Base-by-base conservation (phyloP, 2,113 vertebrate genomes). In the Brachypteracias leptosomus region DNA sequence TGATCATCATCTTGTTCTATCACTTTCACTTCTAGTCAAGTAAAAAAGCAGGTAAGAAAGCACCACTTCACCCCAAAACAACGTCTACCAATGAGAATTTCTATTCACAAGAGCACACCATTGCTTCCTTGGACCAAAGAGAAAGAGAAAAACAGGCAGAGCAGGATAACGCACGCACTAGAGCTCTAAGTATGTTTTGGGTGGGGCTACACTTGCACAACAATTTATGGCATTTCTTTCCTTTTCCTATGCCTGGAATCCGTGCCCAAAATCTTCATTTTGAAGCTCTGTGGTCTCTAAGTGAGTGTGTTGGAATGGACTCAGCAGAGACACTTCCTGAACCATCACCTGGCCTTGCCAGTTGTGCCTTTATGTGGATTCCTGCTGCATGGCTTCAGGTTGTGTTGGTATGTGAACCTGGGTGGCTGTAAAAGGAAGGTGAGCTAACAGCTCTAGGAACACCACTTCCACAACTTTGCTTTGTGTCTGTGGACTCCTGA, bases 351-450 rank as follows among this genome's bases (percentile, higher is more conserved):
- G 61, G 44, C 66, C 3, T 3, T 59, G 85, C 54, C 59, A 93
- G 88, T 82, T 7, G 28, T 40, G 75, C 29, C 62, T 57, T 19
- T 4, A 22, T 6, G 28, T 46, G 36, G 24, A n/a, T 44, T 26
- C 59, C 72, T 28, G 44, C 58, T 19, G 63, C 38, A 7, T 0
- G n/a, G 35, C 0, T 68, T 38, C 81, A 24, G 25, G 24, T 13
- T 9, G 9, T 11, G 33, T 0, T 65, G 88, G 88, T 71, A 78
- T 7, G 0, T 1, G 55, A 65, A 3, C 10, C 7, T 0, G 6
- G 11, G 22, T 0, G 25, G 68, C 78, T 59, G 83, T 38, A 13
- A 9, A 11, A 46, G 61, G 9, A 72, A 40, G 44, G 29, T 2
- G 18, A 93, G 70, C 68, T 21, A n/a, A 47, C 19, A 75, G 49